A percentile compares a stretch with the other conserved stretches of the same genome.
Conservation (phyloP, 2,888 invertebrate species). For the Byasa hedistus region DNA sequence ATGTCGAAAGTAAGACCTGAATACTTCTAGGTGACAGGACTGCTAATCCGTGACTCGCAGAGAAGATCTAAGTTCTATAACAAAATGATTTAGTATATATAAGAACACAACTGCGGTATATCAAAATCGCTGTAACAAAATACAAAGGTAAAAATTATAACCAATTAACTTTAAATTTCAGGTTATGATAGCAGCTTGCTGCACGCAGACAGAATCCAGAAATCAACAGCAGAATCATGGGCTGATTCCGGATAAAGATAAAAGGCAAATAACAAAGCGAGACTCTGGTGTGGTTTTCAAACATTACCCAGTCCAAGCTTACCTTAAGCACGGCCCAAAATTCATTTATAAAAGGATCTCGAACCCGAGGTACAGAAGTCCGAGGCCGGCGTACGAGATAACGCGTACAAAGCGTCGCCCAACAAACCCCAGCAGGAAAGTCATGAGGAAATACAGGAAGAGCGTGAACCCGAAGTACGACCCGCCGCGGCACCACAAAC, state of each 20-base stretch:
- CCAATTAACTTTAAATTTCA: conserved; percentile 37
- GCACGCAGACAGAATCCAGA: conserved; percentile 41
- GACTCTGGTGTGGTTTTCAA: conserved; percentile 58
- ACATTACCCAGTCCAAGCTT: conserved; percentile 46
- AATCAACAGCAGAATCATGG: conserved; percentile 34
- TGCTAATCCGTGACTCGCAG: no score
- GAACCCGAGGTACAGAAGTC: conserved; percentile 42
- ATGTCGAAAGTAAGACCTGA: no score
- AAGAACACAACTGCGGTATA: no score
- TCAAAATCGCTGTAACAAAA: no score
- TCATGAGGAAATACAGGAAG: conserved; percentile 51
- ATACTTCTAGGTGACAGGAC: no score
- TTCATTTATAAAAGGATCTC: conserved; percentile 55
- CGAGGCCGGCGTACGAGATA: conserved; percentile 46
- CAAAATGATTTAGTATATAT: no score
- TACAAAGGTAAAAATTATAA: no score
- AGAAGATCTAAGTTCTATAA: no score
- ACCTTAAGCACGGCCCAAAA: conserved; percentile 49
- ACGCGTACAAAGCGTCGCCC: conserved; percentile 46
- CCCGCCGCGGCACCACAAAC: conserved; percentile 42
- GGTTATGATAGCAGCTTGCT: conserved; percentile 57
- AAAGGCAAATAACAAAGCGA: conserved; percentile 46
- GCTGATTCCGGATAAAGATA: conserved; percentile 36
- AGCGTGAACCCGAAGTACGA: conserved; percentile 44
- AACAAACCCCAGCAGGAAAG: conserved; percentile 45